A percentile compares a stretch with the other conserved stretches of the same genome.
phyloP scores from a whole-genome alignment of 1,140 invertebrate species.

The Cherax quadricarinatus region DNA sequence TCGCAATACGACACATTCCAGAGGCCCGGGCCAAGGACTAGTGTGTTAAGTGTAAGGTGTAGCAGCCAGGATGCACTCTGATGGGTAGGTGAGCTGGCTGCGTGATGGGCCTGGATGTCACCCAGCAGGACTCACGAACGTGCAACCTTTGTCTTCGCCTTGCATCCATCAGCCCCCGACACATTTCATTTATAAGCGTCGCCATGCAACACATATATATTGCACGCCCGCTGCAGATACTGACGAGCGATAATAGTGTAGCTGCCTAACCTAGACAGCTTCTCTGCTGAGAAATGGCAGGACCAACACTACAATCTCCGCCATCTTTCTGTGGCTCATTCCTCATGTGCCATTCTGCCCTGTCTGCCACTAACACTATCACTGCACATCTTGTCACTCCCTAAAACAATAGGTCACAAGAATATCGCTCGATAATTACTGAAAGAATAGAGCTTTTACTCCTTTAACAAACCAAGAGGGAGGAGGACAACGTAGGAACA shows the following conservation, averaged over 20 bases:
- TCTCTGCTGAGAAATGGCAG: conserved; percentile 66
- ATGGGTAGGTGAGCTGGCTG: conserved; percentile 1
- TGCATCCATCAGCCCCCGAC: conserved; percentile 63
- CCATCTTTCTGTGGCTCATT: conserved; percentile 64
- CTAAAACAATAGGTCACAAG: conserved; percentile 63
- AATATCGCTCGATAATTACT: conserved; percentile 59
- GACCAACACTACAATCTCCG: conserved; percentile 66
- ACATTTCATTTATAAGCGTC: conserved; percentile 71
- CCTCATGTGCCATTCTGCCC: conserved; percentile 58
- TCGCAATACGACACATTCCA: too few relatives aligned
- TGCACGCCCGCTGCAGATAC: conserved; percentile 62
- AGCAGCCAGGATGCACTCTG: background rate
- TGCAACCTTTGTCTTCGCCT: conserved; percentile 55
- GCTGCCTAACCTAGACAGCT: conserved; percentile 62
- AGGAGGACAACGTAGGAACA: background rate
- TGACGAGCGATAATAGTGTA: conserved; percentile 67
- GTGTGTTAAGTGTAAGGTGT: background rate
- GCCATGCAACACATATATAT: conserved; percentile 62
- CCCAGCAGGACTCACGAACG: conserved; percentile 67
- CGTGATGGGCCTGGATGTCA: conserved; percentile 56
- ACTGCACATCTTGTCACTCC: conserved; percentile 59
- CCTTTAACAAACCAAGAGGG: background rate
- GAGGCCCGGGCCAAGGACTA: background rate
- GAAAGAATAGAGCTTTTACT: conserved; percentile 44
- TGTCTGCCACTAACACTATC: conserved; percentile 40